Percentiles rank a stretch among this genome's conserved stretches.
These are phyloP conservation scores for Oplegnathus fasciatus DNA, from an alignment of 2,113 vertebrate genomes.

Conservation along the genomic window DNA sequence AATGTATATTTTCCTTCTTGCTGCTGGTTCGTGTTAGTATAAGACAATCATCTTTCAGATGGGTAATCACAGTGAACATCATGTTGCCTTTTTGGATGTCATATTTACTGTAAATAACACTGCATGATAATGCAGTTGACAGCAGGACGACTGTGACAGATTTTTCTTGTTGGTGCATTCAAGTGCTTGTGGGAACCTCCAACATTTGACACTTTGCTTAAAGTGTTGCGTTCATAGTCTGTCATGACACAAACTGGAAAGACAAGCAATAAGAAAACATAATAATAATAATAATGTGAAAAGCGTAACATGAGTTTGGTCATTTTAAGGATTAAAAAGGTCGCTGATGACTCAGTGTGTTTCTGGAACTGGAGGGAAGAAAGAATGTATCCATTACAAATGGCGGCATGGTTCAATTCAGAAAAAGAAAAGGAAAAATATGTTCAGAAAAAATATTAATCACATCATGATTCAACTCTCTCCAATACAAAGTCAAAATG, in stretches of 20 bases:
- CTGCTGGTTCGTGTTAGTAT: not conserved
- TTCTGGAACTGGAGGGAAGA: not conserved
- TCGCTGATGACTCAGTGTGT: not conserved
- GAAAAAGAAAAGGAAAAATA: too few species aligned
- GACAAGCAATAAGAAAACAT: not conserved
- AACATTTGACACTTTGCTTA: not conserved
- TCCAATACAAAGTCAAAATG: too few species aligned
- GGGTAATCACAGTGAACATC: not conserved
- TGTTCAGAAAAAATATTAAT: not conserved
- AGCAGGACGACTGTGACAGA: not conserved
- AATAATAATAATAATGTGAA: not conserved
- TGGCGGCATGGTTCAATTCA: not conserved
- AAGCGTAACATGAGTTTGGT: not conserved
- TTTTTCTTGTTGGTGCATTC: conserved; percentile 18
- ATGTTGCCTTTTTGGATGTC: not conserved
- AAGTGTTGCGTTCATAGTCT: not conserved
- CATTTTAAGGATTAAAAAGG: not conserved
- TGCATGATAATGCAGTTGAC: not conserved
- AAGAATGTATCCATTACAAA: not conserved
- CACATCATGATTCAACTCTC: not conserved
- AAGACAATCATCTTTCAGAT: not conserved
- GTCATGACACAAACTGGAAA: not conserved
- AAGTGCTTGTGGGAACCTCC: not conserved
- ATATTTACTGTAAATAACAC: conserved; percentile 8
- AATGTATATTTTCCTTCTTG: not conserved